Conservation (phyloP, 2,888 invertebrate species). For the Hipparchia semele region DNA sequence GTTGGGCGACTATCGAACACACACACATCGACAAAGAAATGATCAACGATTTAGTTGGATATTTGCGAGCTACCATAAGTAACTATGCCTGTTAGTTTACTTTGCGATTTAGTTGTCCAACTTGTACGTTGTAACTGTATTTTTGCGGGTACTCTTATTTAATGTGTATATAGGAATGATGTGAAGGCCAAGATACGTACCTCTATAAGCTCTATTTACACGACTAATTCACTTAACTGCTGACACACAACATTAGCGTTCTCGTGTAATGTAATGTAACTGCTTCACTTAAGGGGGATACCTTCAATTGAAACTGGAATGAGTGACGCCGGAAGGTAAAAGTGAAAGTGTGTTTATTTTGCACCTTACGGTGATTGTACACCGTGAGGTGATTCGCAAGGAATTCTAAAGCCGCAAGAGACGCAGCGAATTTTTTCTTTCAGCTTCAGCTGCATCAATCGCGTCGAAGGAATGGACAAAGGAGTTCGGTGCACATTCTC, state of each 20-base stretch:
- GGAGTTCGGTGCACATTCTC: too few species aligned
- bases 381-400: neutral
- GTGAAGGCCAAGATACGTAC: constrained; percentile 37
- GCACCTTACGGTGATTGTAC: neutral
- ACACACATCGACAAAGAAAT: too few species aligned
- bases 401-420: neutral
- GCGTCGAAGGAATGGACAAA: too few species aligned
- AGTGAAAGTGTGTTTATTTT: constrained; percentile 21
- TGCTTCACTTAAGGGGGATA: constrained; percentile 57
- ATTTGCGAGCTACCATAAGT: too few species aligned
- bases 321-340: constrained; percentile 3
- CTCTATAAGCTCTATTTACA: constrained; percentile 52
- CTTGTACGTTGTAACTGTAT: too few species aligned
- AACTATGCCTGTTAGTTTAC: too few species aligned
- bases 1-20: too few species aligned
- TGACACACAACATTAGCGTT: constrained; percentile 56
- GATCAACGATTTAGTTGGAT: too few species aligned
- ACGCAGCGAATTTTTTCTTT: too few species aligned
- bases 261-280: constrained; percentile 55
- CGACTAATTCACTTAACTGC: constrained; percentile 62
- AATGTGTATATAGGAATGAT: constrained; percentile 28
- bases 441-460: too few species aligned
- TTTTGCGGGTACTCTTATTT: neutral
- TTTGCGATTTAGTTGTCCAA: too few species aligned
- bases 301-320: constrained; percentile 9